Percentiles rank a stretch among this genome's conserved stretches.
These are phyloP conservation scores for Mythimna ferrago DNA, from an alignment of 2,888 invertebrate genomes.

Conservation along the genomic window DNA sequence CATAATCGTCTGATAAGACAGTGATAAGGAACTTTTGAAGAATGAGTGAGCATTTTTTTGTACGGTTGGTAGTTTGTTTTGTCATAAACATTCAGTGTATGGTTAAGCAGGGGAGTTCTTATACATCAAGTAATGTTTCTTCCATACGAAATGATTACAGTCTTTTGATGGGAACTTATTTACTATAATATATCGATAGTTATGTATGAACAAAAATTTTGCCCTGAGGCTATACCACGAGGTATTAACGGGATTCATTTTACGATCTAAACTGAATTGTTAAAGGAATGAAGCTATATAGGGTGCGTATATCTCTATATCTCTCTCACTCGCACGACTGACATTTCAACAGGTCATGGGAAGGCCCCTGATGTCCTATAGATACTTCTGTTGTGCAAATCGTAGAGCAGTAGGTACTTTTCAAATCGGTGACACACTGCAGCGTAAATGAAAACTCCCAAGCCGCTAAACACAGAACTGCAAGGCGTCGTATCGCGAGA, in stretches of 20 bases:
- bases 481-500: too few relatives aligned
- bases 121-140: not conserved
- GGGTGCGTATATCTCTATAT: too few relatives aligned
- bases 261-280: too few relatives aligned
- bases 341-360: too few relatives aligned
- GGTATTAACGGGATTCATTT: not conserved
- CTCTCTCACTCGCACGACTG: too few relatives aligned
- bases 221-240: too few relatives aligned
- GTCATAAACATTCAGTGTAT: constrained; percentile 27
- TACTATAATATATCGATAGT: not conserved
- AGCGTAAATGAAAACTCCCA: too few relatives aligned
- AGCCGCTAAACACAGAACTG: too few relatives aligned
- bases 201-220: not conserved
- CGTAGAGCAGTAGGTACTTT: not conserved
- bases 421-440: too few relatives aligned
- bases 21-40: constrained; percentile 34
- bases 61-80: constrained; percentile 12
- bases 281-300: too few relatives aligned
- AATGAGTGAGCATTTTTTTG: constrained; percentile 26
- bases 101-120: not conserved
- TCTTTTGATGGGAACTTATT: not conserved
- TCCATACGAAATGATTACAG: not conserved
- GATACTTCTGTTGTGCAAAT: not conserved
- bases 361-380: not conserved
- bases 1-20: constrained; percentile 48